Evolutionary conservation across 2,888 invertebrate species (phyloP).

Genomic region (Hydriomena furcata): DNA sequence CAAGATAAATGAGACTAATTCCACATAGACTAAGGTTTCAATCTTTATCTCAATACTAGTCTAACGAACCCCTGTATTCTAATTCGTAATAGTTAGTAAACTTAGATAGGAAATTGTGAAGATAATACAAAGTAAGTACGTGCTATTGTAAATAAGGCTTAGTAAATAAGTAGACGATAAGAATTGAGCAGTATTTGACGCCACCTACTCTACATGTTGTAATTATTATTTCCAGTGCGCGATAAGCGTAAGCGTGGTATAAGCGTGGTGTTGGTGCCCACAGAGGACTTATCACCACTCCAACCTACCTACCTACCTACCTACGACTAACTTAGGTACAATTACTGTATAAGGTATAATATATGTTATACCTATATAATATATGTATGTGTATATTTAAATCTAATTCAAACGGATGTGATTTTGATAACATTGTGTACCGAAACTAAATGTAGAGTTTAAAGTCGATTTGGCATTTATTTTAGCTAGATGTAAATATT

Average conservation of each 20-base stretch:
- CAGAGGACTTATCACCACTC: conserved; percentile 7
- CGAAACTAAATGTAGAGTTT: conserved; percentile 20
- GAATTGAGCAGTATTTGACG: conserved; percentile 49
- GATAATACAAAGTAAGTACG: conserved; percentile 18
- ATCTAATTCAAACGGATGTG: conserved; percentile 20
- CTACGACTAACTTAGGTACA: too few relatives aligned
- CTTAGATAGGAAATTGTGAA: conserved; percentile 13
- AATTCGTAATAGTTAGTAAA: conserved; percentile 16
- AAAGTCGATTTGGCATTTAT: conserved; percentile 34
- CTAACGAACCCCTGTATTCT: conserved; percentile 37
- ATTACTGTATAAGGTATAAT: conserved; percentile 1
- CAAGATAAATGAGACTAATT: background rate
- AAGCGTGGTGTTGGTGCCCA: too few relatives aligned
- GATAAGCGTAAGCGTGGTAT: conserved; percentile 4
- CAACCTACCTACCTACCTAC: too few relatives aligned
- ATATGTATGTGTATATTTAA: conserved; percentile 3
- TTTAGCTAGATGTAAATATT: conserved; percentile 35
- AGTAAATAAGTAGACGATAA: conserved; percentile 38
- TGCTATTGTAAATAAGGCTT: conserved; percentile 40
- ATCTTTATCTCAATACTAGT: conserved; percentile 40
- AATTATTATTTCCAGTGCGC: conserved; percentile 17
- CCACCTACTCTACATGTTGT: conserved; percentile 28
- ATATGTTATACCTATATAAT: background rate
- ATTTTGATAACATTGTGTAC: conserved; percentile 17
- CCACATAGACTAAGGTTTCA: conserved; percentile 12